phyloP scores from a whole-genome alignment of 1,140 invertebrate species.

The Olivierus martensii region DNA sequence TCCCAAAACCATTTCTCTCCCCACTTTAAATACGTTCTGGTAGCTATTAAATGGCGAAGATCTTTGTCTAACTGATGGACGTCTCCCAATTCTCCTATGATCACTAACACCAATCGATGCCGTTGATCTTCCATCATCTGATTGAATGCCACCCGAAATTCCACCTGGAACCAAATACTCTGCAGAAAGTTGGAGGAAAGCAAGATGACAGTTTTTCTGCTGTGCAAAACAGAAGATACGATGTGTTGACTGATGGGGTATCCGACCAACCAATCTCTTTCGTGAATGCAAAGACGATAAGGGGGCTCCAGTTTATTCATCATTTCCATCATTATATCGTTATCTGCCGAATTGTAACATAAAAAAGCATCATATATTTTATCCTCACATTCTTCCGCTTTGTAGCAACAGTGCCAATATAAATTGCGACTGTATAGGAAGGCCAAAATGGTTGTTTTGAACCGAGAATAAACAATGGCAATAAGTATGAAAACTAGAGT shows the following conservation, averaged over 20 bases:
- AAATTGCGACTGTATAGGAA: conserved; percentile 1
- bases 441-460: neutral
- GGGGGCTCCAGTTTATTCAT: conserved; percentile 42
- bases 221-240: conserved; percentile 76
- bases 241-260: conserved; percentile 72
- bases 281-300: conserved; percentile 68
- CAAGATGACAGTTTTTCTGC: conserved; percentile 73
- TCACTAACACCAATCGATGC: conserved; percentile 54
- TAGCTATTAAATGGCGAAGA: conserved; percentile 24
- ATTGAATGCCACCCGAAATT: conserved; percentile 61
- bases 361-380: conserved; percentile 72
- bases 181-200: conserved; percentile 83
- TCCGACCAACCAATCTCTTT: conserved; percentile 68
- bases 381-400: conserved; percentile 50
- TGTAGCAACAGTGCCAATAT: neutral
- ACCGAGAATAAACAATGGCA: neutral
- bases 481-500: too few species aligned
- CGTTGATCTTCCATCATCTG: conserved; percentile 20
- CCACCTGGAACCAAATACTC: conserved; percentile 83
- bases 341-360: conserved; percentile 62
- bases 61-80: conserved; percentile 23
- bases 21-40: conserved; percentile 34
- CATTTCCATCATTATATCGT: conserved; percentile 45
- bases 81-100: conserved; percentile 49
- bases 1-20: conserved; percentile 25